Evolutionary conservation across 92 coral and sea anemone species (phyloP).

Genomic region (Phenganax stokvisi): DNA sequence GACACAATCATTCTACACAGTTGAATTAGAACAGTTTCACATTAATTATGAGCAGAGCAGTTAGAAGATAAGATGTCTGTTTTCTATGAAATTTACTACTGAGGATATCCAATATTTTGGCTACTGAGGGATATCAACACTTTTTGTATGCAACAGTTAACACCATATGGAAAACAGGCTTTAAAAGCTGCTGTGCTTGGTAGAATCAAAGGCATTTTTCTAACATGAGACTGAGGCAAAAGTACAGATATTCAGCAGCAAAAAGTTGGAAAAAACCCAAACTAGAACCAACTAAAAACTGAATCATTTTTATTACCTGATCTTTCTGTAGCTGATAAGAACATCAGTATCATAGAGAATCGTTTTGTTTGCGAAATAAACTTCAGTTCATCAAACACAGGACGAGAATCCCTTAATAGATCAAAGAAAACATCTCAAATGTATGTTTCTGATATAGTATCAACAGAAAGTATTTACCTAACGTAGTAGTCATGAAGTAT

Average conservation of each 20-base stretch:
- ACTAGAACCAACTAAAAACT: too few relatives aligned
- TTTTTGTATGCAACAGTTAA: background rate
- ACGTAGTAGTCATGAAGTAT: slow-evolving; percentile 59
- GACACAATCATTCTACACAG: background rate
- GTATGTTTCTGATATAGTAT: background rate
- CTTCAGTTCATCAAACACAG: slow-evolving; percentile 65
- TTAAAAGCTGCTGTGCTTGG: too few relatives aligned
- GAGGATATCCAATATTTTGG: background rate
- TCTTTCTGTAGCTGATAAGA: slow-evolving; percentile 69
- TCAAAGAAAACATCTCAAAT: background rate
- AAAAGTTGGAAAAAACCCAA: too few relatives aligned
- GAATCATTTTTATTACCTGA: slow-evolving; percentile 44
- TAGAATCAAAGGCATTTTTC: too few relatives aligned
- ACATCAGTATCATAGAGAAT: slow-evolving; percentile 90
- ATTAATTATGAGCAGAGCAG: too few relatives aligned
- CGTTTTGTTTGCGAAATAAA: slow-evolving; percentile 68
- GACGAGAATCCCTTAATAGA: slow-evolving; percentile 53
- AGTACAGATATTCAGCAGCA: too few relatives aligned
- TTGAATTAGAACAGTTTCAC: too few relatives aligned
- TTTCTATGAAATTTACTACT: too few relatives aligned
- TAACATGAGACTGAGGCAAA: too few relatives aligned
- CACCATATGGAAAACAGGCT: background rate
- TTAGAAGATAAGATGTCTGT: too few relatives aligned
- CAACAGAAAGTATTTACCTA: slow-evolving; percentile 50
- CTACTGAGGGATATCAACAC: background rate